Base-by-base conservation (phyloP, 2,113 vertebrate species). In the Nibea albiflora region DNA sequence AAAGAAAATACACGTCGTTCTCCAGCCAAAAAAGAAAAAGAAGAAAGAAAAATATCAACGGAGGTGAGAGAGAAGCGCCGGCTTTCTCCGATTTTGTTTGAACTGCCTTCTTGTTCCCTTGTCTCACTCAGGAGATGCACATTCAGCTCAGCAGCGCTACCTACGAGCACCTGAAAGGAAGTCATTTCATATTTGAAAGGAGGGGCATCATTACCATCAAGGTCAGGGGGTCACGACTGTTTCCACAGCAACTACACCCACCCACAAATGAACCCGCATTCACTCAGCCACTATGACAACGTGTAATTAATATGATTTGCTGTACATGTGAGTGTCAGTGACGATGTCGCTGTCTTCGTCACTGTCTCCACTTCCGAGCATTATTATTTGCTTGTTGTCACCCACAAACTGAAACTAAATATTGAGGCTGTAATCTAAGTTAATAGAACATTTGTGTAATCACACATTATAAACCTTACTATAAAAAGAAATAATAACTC, bases 101-200 rank as follows among this genome's bases (percentile, higher is more conserved):
- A 24, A 81, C 56, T n/a, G 2, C 14, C 20, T 64, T 6, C 0
- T 60, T 14, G 8, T 39, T 58, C 14, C 14, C 64, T 61, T 81
- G 3, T 78, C n/a, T 64, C 6, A 9, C 17, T 19, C 74, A 95
- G 94, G 94, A 95, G 74, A 95, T 95, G 95, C 95, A 95, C 70
- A 95, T 95, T 56, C 94, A 95, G 88, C 82, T 93, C 73, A 95
- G 91, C 90, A 92, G 94, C 28, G 94, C 93, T 81, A 95, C 93
- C 69, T 94, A 96, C 7, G 92, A 95, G 78, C 93, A 92, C 84
- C 92, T 95, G 71, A 94, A 94, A 73, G 94, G 93, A 85, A 94
- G 94, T 39, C 92, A 95, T 87, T 95, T 96, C 76, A 95, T 95
- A 69, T 95, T 94, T 39, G 93, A 95, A 66, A 89, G 94, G 76